These are phyloP conservation scores for Penaeus indicus DNA, from an alignment of 1,140 invertebrate genomes.

Conservation along the genomic window DNA sequence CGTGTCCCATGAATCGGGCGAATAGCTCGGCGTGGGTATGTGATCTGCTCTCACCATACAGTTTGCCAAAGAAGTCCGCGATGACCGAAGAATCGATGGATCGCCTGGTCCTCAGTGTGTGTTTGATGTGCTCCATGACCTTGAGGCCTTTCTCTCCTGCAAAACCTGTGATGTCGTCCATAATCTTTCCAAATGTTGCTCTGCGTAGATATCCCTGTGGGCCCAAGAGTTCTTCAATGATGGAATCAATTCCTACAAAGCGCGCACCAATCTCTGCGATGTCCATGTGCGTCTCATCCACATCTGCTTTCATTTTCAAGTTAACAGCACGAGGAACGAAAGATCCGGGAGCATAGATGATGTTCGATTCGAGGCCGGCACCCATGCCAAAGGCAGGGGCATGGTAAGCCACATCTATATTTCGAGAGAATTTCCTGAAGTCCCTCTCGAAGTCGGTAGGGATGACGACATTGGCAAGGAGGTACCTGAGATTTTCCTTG, in stretches of 20 bases:
- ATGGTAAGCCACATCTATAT: conserved; percentile 44
- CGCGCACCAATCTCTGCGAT: conserved; percentile 45
- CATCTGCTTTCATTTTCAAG: conserved; percentile 27
- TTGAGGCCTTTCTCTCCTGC: conserved; percentile 3
- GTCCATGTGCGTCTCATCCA: conserved; percentile 35
- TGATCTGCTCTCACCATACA: conserved; percentile 8
- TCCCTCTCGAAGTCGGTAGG: conserved; percentile 36
- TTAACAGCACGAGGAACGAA: conserved; percentile 40
- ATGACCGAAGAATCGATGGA: conserved; percentile 12
- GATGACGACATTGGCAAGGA: conserved; percentile 8
- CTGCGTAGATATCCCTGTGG: conserved; percentile 40
- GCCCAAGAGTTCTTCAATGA: conserved; percentile 39
- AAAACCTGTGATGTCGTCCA: conserved; percentile 8
- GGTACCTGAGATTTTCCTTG: not conserved
- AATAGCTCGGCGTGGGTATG: conserved; percentile 37
- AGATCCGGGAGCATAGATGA: conserved; percentile 52
- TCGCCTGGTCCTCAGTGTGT: not conserved
- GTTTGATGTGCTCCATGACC: conserved; percentile 12
- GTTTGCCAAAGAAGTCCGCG: not conserved
- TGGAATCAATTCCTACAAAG: conserved; percentile 40
- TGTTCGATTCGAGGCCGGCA: conserved; percentile 48
- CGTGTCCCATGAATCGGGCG: conserved; percentile 51
- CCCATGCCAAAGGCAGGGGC: conserved; percentile 27
- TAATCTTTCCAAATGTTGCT: conserved; percentile 21
- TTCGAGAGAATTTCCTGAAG: conserved; percentile 44